Evolutionary conservation across 1,140 invertebrate genomes (phyloP), one percentile per base, ranked within the genome.

Genomic region (Idris sp.): DNA sequence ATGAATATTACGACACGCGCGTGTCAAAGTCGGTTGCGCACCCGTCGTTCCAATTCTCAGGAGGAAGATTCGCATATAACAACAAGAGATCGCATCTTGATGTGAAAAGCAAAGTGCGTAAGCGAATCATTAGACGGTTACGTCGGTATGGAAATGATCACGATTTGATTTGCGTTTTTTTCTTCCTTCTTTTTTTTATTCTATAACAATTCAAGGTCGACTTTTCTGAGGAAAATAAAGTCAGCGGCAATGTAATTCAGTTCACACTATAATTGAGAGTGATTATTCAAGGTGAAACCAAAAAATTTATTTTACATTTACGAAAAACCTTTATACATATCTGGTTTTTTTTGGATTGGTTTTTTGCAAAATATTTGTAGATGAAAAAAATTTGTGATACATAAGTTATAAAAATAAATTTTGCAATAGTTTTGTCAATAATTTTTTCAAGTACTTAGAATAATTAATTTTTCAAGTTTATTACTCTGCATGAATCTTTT

Each of bases 1-100:
- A 25, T 35, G 10, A 9, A 43, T 7, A 62, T 68, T 58, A 58
- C 64, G 44, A 68, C 61, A 65, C 49, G 31, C 49, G 43, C 48
- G 31, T 44, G 61, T 46, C 49, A 36, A 51, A 25, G 41, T 44
- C 49, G 19, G 74, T 80, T 78, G 77, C 74, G 81, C 64, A 51
- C 30, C 58, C 53, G 61, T 76, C 77, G 82, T 84, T 82, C 82
- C 76, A 71, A 83, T 84, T 84, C 81, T 81, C 82, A 83, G 68
- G 73, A 68, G 62, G 74, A 75, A 49, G 41, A 65, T 65, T 62
- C 56, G 44, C 59, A 79, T n/a, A n/a, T 81, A 82, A 82, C 81
- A 82, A 82, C 81, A 74, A 64, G 41, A 79, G 69, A 81, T 80
- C 73, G 58, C 78, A 82, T 80, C 74, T 64, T 53, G 59, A 74